phyloP scores from a whole-genome alignment of 2,113 vertebrate genomes.

The Halichoeres trimaculatus region DNA sequence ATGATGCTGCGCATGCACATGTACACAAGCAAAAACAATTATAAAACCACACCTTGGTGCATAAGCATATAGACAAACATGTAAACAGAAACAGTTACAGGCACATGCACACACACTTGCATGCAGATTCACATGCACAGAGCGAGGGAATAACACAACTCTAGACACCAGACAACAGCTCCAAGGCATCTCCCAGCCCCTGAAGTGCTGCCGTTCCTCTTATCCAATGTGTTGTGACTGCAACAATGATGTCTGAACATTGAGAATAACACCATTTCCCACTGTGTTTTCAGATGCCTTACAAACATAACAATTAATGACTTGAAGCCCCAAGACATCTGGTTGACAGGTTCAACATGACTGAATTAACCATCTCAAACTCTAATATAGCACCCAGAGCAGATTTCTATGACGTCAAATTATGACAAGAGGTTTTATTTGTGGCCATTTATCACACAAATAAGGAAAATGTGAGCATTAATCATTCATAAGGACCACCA shows the following conservation, averaged over 20 bases:
- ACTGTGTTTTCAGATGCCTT: constrained; percentile 68
- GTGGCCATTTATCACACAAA: background rate
- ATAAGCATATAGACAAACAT: constrained; percentile 53
- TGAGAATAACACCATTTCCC: constrained; percentile 77
- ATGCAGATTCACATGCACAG: constrained; percentile 39
- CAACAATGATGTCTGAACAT: constrained; percentile 74
- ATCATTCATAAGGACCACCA: background rate
- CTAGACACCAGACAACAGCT: constrained; percentile 74
- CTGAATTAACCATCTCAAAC: constrained; percentile 37
- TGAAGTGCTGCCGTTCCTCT: constrained; percentile 71
- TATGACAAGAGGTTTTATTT: background rate
- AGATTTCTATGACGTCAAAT: background rate
- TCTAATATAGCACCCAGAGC: background rate
- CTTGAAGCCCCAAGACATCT: constrained; percentile 71
- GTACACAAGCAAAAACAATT: constrained; percentile 21
- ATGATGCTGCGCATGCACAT: constrained; percentile 35
- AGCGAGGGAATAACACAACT: constrained; percentile 60
- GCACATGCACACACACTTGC: constrained; percentile 18
- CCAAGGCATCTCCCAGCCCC: constrained; percentile 75
- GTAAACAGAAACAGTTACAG: constrained; percentile 42
- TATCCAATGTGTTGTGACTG: constrained; percentile 81
- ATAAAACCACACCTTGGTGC: constrained; percentile 45
- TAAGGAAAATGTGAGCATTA: background rate
- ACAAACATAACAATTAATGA: constrained; percentile 77
- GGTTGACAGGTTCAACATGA: constrained; percentile 66